Conservation (phyloP, 2,888 invertebrate species). For the Augochlorella aurata region DNA sequence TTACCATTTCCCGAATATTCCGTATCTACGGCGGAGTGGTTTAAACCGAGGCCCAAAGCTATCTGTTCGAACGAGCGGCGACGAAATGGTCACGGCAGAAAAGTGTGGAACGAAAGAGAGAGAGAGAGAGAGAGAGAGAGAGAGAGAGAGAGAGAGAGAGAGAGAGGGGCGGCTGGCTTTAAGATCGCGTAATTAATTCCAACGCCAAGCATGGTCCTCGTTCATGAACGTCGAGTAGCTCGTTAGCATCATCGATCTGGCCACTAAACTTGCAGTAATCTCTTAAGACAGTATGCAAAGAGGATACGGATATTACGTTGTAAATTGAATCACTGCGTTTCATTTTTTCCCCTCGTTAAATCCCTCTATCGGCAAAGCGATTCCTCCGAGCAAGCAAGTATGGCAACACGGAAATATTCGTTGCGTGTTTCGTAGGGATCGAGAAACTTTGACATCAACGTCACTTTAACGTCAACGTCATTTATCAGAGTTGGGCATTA, state of each 20-base stretch:
- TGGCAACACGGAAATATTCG: not conserved
- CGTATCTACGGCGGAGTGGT: not conserved
- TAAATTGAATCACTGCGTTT: conserved; percentile 18
- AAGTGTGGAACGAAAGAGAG: conserved; percentile 22
- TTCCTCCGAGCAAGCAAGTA: not conserved
- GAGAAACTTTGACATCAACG: not conserved
- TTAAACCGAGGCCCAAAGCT: not conserved
- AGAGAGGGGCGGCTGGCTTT: not conserved
- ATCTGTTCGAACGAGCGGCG: conserved; percentile 3
- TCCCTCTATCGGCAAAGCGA: not conserved
- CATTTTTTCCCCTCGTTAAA: not conserved
- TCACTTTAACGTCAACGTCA: too few species aligned
- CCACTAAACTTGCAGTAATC: conserved; percentile 41
- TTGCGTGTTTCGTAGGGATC: not conserved
- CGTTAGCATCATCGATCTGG: conserved; percentile 59
- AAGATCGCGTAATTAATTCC: conserved; percentile 49
- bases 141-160: too few species aligned
- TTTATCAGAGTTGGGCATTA: too few species aligned
- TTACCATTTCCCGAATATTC: not conserved
- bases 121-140: too few species aligned
- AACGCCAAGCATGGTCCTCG: conserved; percentile 13
- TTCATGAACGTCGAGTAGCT: conserved; percentile 33
- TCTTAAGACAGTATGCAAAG: conserved; percentile 40
- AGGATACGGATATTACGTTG: conserved; percentile 21
- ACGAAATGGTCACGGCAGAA: conserved; percentile 26